These are phyloP conservation scores for Lynx canadensis DNA, from an alignment of 2,113 vertebrate genomes.

Conservation along the genomic window DNA sequence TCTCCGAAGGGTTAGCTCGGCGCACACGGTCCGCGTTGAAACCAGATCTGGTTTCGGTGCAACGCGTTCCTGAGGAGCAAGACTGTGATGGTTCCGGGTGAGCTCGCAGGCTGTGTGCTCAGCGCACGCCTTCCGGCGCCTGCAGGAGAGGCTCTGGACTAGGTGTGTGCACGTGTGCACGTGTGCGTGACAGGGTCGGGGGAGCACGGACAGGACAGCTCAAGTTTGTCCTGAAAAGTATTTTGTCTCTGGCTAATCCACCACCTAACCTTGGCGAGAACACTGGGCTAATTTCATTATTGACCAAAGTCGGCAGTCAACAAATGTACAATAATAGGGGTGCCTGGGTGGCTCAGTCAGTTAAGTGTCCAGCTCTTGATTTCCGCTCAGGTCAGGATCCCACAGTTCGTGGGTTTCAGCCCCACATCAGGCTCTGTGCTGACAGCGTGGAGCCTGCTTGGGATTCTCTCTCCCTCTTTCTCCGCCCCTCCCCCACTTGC, in stretches of 20 bases:
- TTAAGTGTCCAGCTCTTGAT: no score
- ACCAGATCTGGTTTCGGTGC: background rate
- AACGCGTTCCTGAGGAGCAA: background rate
- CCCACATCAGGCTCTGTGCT: no score
- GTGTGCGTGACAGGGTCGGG: background rate
- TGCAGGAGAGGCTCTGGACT: background rate
- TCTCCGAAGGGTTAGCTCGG: no score
- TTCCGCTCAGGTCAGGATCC: no score
- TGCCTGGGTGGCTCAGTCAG: no score
- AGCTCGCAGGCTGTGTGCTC: background rate
- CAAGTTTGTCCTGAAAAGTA: background rate
- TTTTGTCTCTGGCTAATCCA: background rate
- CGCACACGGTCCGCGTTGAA: background rate
- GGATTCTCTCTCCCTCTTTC: no score
- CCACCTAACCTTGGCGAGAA: background rate
- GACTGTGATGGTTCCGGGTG: fast-evolving
- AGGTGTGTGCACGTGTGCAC: background rate
- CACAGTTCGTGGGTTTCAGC: no score
- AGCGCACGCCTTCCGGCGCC: background rate
- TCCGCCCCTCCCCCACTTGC: no score
- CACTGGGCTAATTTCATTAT: background rate
- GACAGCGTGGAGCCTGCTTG: no score
- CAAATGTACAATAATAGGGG: no score
- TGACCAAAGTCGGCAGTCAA: background rate
- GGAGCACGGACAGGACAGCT: background rate